Conservation (phyloP, 2,797 vertebrate species). For the Tapera naevia region DNA sequence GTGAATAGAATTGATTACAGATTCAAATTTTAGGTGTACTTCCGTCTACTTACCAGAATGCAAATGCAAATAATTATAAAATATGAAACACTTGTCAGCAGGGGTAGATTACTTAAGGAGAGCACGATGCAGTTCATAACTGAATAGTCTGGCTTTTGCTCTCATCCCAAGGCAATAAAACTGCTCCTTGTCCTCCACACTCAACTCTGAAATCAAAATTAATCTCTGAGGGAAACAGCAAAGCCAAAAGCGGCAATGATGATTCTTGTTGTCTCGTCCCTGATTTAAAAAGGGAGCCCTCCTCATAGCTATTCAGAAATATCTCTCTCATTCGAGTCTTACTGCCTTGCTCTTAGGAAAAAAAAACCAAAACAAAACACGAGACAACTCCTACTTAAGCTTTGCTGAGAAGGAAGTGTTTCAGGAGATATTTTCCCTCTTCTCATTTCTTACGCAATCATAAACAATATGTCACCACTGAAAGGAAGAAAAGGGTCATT, state of each 20-base stretch:
- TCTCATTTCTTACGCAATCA: not conserved
- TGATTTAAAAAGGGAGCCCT: not conserved
- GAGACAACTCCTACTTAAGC: not conserved
- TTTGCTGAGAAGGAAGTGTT: not conserved
- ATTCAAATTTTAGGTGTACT: not conserved
- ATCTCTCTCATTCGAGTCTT: not conserved
- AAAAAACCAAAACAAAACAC: not conserved
- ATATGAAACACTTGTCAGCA: not conserved
- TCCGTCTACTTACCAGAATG: not conserved
- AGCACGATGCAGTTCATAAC: not conserved
- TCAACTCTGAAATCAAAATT: not conserved
- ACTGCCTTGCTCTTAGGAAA: not conserved
- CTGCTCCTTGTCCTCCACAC: not conserved
- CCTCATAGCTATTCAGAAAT: not conserved
- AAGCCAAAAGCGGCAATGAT: not conserved
- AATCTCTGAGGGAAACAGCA: not conserved
- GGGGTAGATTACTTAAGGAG: not conserved
- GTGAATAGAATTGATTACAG: conserved; percentile 16
- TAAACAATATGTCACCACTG: not conserved
- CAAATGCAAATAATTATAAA: not conserved
- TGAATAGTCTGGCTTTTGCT: not conserved
- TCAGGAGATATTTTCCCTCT: not conserved
- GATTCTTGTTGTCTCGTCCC: not conserved
- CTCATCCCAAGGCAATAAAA: not conserved
- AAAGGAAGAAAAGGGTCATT: not conserved